Evolutionary conservation across 2,797 vertebrate genomes (phyloP), one percentile per base, ranked within the genome.

Genomic region (Enteromius radiatus): DNA sequence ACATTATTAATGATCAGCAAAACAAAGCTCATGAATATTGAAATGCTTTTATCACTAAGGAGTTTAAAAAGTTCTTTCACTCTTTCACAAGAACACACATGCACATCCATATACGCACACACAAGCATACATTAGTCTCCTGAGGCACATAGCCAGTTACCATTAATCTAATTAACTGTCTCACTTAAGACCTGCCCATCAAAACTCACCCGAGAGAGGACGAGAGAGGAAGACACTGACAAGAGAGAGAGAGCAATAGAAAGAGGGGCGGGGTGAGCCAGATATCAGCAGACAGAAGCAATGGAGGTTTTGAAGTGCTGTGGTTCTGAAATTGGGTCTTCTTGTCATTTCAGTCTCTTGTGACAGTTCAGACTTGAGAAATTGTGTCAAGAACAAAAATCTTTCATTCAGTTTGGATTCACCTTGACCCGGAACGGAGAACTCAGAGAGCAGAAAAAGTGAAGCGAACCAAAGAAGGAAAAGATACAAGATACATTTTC

Each of bases 151-250:
- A 83, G 81, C 82, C 77, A 83, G 83, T 83, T 83, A 85, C 79
- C 28, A 79, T 86, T 86, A 84, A 82, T 85, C 85, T 84, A 88
- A 86, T 88, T 88, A 88, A 88, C 82, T 82, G 77, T 86, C 85
- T 85, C 81, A 85, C 86, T 89, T 86, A 87, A 82, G 79, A 78
- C 75, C 83, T 85, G 86, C 78, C 86, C 70, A 82, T 88, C 88
- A 88, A 84, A 88, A 54, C 61, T 69, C 63, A 61, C 78, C 81
- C 78, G 49, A 71, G 85, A 84, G 80, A 82, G 56, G 79, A 70
- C 12, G 69, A 45, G 31, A 49, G 63, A 78, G 47, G 17, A 33
- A 69, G 28, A 61, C 5, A 33, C 49, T 59, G 26, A 70, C 56
- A 68, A 49, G 71, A 80, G 63, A 59, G 43, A 81, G 67, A 65